Evolutionary conservation across 2,797 vertebrate genomes (phyloP).

Genomic region (Rhyacichthys aspro): DNA sequence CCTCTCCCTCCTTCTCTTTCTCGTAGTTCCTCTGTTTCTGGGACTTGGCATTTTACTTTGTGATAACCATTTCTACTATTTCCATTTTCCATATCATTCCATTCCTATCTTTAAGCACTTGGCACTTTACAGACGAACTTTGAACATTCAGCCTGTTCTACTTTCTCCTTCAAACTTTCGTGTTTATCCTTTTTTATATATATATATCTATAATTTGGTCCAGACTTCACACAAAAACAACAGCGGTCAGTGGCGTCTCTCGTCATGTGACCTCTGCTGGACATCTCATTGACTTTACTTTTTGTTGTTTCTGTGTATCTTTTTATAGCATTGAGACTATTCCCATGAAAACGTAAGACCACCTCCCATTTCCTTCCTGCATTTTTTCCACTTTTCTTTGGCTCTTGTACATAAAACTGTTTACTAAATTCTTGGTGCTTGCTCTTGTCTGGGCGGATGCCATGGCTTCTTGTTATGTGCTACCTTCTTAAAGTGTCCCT

Average conservation of each 20-base stretch:
- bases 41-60: conserved; percentile 99
- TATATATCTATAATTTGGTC: background rate
- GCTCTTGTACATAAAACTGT: conserved; percentile 76
- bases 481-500: conserved; percentile 75
- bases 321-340: conserved; percentile 88
- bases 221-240: conserved; percentile 28
- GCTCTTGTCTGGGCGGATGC: conserved; percentile 68
- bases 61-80: conserved; percentile 95
- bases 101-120: conserved; percentile 75
- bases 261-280: conserved; percentile 38
- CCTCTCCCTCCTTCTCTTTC: conserved; percentile 46
- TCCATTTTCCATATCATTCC: conserved; percentile 73
- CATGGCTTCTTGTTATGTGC: conserved; percentile 73
- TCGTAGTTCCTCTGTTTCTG: conserved; percentile 92
- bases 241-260: conserved; percentile 36
- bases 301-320: conserved; percentile 77
- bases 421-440: conserved; percentile 81
- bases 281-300: conserved; percentile 61
- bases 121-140: conserved; percentile 78
- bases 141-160: conserved; percentile 30
- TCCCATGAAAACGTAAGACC: conserved; percentile 91
- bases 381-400: conserved; percentile 54
- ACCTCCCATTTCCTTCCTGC: conserved; percentile 41
- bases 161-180: conserved; percentile 32
- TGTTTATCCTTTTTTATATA: background rate